phyloP scores from a whole-genome alignment of 2,113 vertebrate genomes.

The Notarius quadriscutis region DNA sequence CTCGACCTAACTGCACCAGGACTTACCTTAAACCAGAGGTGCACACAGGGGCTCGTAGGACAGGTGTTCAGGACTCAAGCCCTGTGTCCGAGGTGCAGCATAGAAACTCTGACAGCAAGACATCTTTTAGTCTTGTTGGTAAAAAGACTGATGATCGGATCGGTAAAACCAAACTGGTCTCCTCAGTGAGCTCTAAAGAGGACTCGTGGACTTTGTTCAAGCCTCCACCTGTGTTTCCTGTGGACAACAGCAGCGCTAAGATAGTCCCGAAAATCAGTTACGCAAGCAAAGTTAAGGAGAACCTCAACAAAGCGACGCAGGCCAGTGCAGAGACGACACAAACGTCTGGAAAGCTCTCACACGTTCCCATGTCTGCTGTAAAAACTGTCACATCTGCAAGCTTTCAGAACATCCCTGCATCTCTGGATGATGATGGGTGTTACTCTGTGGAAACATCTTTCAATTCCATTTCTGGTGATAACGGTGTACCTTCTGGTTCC shows the following conservation, averaged over 20 bases:
- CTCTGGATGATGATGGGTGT: conserved; percentile 79
- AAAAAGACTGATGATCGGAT: conserved; percentile 91
- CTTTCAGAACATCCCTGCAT: conserved; percentile 91
- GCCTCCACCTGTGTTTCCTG: conserved; percentile 96
- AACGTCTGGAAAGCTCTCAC: conserved; percentile 81
- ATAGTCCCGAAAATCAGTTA: conserved; percentile 99
- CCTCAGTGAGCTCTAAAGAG: conserved; percentile 81
- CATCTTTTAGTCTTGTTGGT: conserved; percentile 58
- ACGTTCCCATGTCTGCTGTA: conserved; percentile 98
- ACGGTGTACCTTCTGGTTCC: conserved; percentile 72
- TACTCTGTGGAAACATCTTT: conserved; percentile 82
- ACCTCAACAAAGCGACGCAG: conserved; percentile 95
- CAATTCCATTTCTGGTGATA: conserved; percentile 50
- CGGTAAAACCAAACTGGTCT: conserved; percentile 82
- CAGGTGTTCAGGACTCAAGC: background rate
- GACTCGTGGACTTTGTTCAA: conserved; percentile 98
- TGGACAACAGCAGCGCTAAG: conserved; percentile 99
- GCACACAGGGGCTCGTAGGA: conserved; percentile 22
- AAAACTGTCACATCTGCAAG: conserved; percentile 92
- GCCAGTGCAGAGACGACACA: conserved; percentile 72
- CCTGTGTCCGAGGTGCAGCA: conserved; percentile 71
- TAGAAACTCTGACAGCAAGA: conserved; percentile 88
- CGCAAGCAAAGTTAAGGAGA: conserved; percentile 99
- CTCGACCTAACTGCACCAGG: conserved; percentile 60
- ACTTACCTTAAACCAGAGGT: conserved; percentile 52